Evolutionary conservation across 2,888 invertebrate species (phyloP).

Genomic region (Melipona bicolor): DNA sequence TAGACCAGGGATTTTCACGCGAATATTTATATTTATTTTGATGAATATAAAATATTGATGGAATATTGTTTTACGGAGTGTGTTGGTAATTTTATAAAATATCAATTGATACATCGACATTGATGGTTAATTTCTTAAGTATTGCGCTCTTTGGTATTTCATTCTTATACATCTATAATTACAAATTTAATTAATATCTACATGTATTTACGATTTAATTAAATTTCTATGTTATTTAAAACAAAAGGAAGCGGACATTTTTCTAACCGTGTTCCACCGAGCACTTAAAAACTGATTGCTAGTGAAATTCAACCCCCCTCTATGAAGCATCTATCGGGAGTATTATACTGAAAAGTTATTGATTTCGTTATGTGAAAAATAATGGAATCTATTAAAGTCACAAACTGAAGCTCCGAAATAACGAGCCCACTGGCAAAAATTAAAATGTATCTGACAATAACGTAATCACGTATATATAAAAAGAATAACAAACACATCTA

Average conservation of each 20-base stretch:
- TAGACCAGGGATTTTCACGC: too few species aligned
- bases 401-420: too few species aligned
- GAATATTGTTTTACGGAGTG: too few species aligned
- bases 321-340: background rate
- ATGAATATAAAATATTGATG: too few species aligned
- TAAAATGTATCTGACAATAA: too few species aligned
- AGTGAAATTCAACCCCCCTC: background rate
- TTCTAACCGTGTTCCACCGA: background rate
- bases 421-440: background rate
- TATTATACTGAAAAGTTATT: background rate
- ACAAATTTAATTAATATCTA: background rate
- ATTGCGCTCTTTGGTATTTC: too few species aligned
- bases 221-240: background rate
- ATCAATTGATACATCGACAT: too few species aligned
- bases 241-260: background rate
- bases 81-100: too few species aligned
- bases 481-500: too few species aligned
- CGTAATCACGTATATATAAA: too few species aligned
- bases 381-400: background rate
- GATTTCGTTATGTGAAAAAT: background rate
- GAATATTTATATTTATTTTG: too few species aligned
- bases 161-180: background rate
- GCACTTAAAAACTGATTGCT: background rate
- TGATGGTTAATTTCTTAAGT: too few species aligned
- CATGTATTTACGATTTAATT: background rate